Evolutionary conservation across 2,797 vertebrate species (phyloP), one percentile per base, ranked within the genome.

Genomic region (Siniperca obscura): DNA sequence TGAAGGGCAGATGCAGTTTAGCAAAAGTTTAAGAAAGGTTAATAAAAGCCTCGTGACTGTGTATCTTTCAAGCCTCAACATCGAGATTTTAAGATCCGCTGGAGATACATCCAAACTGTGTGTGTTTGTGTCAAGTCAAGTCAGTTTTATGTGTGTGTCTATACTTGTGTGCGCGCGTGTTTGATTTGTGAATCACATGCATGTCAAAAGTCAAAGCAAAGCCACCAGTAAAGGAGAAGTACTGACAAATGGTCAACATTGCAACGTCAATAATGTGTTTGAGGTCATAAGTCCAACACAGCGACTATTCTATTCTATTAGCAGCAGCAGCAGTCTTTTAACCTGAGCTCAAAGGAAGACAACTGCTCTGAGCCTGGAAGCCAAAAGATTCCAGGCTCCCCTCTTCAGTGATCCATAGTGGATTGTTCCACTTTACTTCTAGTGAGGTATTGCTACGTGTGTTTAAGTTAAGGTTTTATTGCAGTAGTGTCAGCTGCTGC

Each of bases 61-160:
- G 71, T 25, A 48, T 44, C n/a, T 50, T 74, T 85, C 88, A 80
- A 74, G 86, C 38, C 74, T 83, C 71, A 70, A 70, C 88, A 79
- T 46, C 83, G 19, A 62, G 67, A 7, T n/a, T 71, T 44, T 25
- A 44, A 74, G 2, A 6, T 64, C 0, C 36, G 67, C 74, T 50
- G 12, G 13, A 74, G 74, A 78, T 17, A 22, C 70, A 71, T 30
- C 53, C 16, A 40, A 40, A 48, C 22, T 2, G 56, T 64, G 68
- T 38, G 57, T 42, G 44, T 34, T 10, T n/a, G 19, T 34, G 52
- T 50, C 42, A 44, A 5, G 30, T 42, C 11, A 44, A 44, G 13
- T 44, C 13, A 44, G 4, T 44, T 44, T 44, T 14, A 44, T 2
- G 40, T 70, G 75, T 30, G 30, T 21, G 17, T 60, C 8, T 9